Evolutionary conservation across 2,113 vertebrate species (phyloP), one percentile per base, ranked within the genome.

Genomic region (Mellivora capensis): DNA sequence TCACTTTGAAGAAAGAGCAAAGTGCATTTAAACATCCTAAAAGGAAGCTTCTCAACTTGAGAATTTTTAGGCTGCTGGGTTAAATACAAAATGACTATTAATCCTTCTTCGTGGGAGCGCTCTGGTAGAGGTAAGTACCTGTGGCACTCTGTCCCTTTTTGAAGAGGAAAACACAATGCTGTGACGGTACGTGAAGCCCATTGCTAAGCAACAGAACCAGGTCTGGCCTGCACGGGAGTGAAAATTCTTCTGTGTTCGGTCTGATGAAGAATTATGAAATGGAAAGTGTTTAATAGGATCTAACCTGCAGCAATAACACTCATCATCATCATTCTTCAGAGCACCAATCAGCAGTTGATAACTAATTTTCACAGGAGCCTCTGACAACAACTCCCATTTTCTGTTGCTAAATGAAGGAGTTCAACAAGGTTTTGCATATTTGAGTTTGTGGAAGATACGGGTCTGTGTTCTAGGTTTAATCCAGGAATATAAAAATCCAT

Each of bases 141-240:
- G 52, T 94, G 93, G 84, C 52, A 72, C 39, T 20, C 37, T 52
- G 80, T 83, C 79, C 80, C 85, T 71, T 80, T 90, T 79, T 95
- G 90, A 94, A 97, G 92, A 76, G 54, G 87, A 93, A 96, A 96
- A 87, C 77, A 94, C 90, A 87, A 42, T 76, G 20, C 18, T 6
- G 31, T 47, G 29, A 82, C 49, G 81, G 64, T 34, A 37, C 2
- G 0, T 47, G 29, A 37, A 82, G 59, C 44, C 34, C 84, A 97
- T 97, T 92, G 95, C 97, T 97, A 97, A 93, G 97, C 97, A 98
- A 96, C 94, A 52, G 85, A 94, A 79, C 37, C 29, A 42, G 76
- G 69, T 90, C 49, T 87, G 49, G 83, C 83, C 62, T 81, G 57
- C 84, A 57, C 39, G 2, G n/a, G 90, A 71, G 64, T 93, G 34